These are phyloP conservation scores for Chelmon rostratus DNA, from an alignment of 2,797 vertebrate genomes.

Conservation along the genomic window DNA sequence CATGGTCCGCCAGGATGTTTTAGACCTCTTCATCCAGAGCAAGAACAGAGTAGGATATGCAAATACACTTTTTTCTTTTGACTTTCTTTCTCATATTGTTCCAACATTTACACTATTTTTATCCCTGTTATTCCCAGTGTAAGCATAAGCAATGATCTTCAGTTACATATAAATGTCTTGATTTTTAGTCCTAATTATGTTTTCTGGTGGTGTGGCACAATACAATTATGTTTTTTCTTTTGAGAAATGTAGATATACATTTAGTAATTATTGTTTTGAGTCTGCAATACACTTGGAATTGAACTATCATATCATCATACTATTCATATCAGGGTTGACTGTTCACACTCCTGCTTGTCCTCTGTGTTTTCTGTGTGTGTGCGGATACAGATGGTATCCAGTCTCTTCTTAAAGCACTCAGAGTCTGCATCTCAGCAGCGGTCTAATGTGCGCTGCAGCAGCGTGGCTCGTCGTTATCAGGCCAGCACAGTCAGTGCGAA, in stretches of 20 bases:
- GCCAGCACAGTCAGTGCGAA: conserved; percentile 93
- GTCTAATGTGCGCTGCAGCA: conserved; percentile 86
- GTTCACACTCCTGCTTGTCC: neutral
- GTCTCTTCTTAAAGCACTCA: conserved; percentile 92
- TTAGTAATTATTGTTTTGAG: conserved; percentile 12
- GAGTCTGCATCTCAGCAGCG: conserved; percentile 88
- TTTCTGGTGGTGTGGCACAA: neutral
- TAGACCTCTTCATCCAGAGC: conserved; percentile 94
- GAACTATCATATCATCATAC: no score
- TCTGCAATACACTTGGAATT: neutral
- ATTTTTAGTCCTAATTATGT: conserved; percentile 5
- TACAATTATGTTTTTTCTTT: neutral
- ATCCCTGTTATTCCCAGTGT: neutral
- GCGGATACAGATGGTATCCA: conserved; percentile 90
- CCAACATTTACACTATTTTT: neutral
- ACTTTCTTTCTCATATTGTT: neutral
- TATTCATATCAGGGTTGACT: neutral
- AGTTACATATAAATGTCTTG: conserved; percentile 3
- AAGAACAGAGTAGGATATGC: conserved; percentile 89
- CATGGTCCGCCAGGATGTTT: conserved; percentile 94
- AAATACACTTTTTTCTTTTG: neutral
- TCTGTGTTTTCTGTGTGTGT: conserved; percentile 35
- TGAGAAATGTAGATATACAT: neutral
- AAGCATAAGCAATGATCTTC: neutral
- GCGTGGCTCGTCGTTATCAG: conserved; percentile 89